Conservation (phyloP, 2,113 vertebrate genomes). For the Heterotis niloticus region DNA sequence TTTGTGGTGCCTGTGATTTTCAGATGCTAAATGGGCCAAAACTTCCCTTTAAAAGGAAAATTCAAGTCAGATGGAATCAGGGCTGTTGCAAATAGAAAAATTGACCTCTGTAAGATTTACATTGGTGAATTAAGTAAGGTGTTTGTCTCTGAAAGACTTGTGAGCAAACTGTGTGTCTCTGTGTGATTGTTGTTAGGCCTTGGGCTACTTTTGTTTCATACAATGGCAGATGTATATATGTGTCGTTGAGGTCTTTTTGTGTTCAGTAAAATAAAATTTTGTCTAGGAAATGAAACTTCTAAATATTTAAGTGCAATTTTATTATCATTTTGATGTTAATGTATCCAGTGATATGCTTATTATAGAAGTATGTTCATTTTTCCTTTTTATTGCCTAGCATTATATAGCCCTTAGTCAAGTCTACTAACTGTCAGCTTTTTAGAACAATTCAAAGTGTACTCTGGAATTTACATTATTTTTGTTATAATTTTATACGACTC, state of each 20-base stretch:
- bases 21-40: background rate
- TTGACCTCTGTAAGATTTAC: constrained; percentile 1
- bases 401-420: background rate
- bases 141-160: too few species aligned
- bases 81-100: background rate
- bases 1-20: constrained; percentile 4
- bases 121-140: background rate
- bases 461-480: background rate
- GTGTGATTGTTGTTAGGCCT: background rate
- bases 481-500: background rate
- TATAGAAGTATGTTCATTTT: background rate
- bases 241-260: background rate
- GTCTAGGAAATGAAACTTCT: constrained; percentile 26
- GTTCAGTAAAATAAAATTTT: constrained; percentile 7
- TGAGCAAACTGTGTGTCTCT: background rate
- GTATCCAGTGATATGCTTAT: background rate
- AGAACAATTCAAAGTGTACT: background rate
- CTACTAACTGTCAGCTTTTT: background rate
- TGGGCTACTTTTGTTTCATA: background rate
- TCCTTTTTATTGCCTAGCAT: background rate
- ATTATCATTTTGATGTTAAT: background rate
- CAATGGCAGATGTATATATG: background rate
- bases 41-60: background rate
- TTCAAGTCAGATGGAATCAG: background rate
- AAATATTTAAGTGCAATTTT: constrained; percentile 25